These are phyloP conservation scores for Sebastes kiyomatsui DNA, from an alignment of 2,797 vertebrate species.

Conservation along the genomic window DNA sequence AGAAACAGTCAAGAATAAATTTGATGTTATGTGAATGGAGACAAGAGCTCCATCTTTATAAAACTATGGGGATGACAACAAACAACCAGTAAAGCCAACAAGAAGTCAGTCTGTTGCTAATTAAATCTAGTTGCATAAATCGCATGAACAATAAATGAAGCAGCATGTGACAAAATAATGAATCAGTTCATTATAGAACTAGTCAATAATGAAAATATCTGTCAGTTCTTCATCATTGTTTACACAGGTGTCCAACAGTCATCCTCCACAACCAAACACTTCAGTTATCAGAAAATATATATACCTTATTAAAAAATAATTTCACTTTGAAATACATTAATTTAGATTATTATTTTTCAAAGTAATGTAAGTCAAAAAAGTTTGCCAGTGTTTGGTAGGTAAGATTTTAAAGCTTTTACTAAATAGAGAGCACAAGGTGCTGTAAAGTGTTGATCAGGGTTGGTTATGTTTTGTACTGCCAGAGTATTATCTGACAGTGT, in stretches of 20 bases:
- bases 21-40: not conserved
- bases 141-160: not conserved
- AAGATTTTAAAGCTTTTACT: not conserved
- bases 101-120: not conserved
- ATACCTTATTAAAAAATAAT: not conserved
- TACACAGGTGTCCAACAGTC: not conserved
- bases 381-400: not conserved
- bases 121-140: not conserved
- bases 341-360: not conserved
- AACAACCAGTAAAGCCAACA: not conserved
- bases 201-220: not conserved
- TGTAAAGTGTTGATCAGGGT: not conserved
- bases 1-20: not conserved
- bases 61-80: not conserved
- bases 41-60: not conserved
- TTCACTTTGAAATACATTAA: not conserved
- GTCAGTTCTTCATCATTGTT: not conserved
- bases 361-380: not conserved
- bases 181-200: no score
- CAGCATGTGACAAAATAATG: not conserved
- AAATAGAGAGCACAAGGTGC: not conserved
- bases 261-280: not conserved
- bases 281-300: not conserved
- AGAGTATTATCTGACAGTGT: not conserved
- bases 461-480: not conserved